phyloP scores from a whole-genome alignment of 2,888 invertebrate species.

The Microctonus aethiopoides region DNA sequence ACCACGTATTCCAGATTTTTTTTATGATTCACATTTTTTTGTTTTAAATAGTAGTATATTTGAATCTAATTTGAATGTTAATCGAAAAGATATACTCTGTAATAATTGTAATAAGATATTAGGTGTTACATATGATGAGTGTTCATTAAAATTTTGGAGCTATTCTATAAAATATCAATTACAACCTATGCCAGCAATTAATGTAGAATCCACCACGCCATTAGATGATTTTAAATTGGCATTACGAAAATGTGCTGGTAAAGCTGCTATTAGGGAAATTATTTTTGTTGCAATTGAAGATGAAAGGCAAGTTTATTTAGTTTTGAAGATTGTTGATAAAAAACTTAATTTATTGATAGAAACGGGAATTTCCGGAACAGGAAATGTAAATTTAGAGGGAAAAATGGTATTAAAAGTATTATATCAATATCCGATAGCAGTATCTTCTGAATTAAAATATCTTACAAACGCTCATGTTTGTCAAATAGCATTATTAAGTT shows the following conservation, averaged over 20 bases:
- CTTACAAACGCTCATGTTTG: slow-evolving; percentile 35
- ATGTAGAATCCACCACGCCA: slow-evolving; percentile 38
- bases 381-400: slow-evolving; percentile 43
- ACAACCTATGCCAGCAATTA: not conserved
- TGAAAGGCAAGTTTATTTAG: slow-evolving; percentile 3
- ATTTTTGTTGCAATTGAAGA: slow-evolving; percentile 40
- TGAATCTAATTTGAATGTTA: slow-evolving; percentile 45
- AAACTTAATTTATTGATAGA: slow-evolving; percentile 56
- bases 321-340: slow-evolving; percentile 59
- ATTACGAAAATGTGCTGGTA: slow-evolving; percentile 50
- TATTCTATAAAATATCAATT: slow-evolving; percentile 51
- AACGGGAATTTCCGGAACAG: slow-evolving; percentile 29
- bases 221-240: slow-evolving; percentile 57
- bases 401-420: slow-evolving; percentile 56
- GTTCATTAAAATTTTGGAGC: slow-evolving; percentile 60
- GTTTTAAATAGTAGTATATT: slow-evolving; percentile 52
- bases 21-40: slow-evolving; percentile 55
- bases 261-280: slow-evolving; percentile 38
- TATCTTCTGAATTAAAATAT: not conserved
- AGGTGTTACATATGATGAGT: slow-evolving; percentile 46
- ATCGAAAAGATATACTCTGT: slow-evolving; percentile 51
- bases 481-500: slow-evolving; percentile 52
- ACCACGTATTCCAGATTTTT: slow-evolving; percentile 55
- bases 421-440: slow-evolving; percentile 51
- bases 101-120: slow-evolving; percentile 56